Percentiles rank a stretch among this genome's conserved stretches.
Evolutionary conservation across 1,140 invertebrate genomes (phyloP).

Genomic region (Heliconius hewitsoni): DNA sequence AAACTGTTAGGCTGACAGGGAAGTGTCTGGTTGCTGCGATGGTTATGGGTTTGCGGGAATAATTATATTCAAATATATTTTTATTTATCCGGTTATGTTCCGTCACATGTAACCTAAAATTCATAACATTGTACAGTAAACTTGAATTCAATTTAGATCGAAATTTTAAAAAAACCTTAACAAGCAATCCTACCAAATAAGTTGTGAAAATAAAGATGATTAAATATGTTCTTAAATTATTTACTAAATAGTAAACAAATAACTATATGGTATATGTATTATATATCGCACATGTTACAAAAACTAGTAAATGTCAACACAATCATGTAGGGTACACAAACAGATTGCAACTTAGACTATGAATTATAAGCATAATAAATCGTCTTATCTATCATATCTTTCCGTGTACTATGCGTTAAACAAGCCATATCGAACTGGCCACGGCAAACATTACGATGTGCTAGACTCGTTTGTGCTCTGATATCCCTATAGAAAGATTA

Average conservation of each 20-base stretch:
- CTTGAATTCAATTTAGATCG: too few relatives aligned
- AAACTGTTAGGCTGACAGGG: too few relatives aligned
- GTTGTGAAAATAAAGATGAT: neutral
- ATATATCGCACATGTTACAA: neutral
- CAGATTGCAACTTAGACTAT: slow-evolving; percentile 36
- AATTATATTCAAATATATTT: too few relatives aligned
- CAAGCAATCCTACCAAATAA: neutral
- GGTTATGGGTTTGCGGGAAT: too few relatives aligned
- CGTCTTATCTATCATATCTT: slow-evolving; percentile 45
- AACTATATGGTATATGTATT: neutral
- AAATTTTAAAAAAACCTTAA: too few relatives aligned
- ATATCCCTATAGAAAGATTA: slow-evolving; percentile 63
- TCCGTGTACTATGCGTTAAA: slow-evolving; percentile 45
- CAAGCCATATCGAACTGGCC: slow-evolving; percentile 47
- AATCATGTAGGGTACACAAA: slow-evolving; percentile 21
- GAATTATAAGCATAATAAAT: slow-evolving; percentile 49
- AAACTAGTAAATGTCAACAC: slow-evolving; percentile 22
- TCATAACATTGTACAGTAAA: too few relatives aligned
- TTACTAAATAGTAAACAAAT: neutral
- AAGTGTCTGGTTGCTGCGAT: too few relatives aligned
- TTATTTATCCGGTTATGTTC: too few relatives aligned
- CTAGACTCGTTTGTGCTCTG: slow-evolving; percentile 57
- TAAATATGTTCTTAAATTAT: neutral
- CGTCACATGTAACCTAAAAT: too few relatives aligned
- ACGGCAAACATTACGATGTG: slow-evolving; percentile 60